Conservation (phyloP, 2,888 invertebrate genomes). For the Chaetogeoica ovagalla region DNA sequence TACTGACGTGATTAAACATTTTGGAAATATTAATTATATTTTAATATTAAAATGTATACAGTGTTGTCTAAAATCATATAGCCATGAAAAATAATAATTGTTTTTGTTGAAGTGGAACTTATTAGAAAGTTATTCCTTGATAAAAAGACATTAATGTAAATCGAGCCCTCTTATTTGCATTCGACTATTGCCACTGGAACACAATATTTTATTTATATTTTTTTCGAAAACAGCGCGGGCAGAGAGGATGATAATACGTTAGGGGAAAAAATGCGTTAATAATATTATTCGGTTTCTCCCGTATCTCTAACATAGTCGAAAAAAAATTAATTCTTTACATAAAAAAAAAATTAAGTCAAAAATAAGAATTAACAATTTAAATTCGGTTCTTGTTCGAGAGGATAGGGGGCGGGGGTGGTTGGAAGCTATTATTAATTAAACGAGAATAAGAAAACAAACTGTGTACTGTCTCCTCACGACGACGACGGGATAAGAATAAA, state of each 20-base stretch:
- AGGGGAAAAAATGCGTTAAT: slow-evolving; percentile 18
- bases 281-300: slow-evolving; percentile 29
- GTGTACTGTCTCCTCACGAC: neutral
- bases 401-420: neutral
- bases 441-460: slow-evolving; percentile 5
- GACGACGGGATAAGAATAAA: neutral
- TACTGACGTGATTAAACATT: neutral
- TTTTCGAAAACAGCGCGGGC: neutral
- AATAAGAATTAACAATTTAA: slow-evolving; percentile 47
- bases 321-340: slow-evolving; percentile 25
- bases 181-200: neutral
- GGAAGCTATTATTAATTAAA: slow-evolving; percentile 49
- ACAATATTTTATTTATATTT: slow-evolving; percentile 30
- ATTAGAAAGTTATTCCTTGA: slow-evolving; percentile 18
- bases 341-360: slow-evolving; percentile 23
- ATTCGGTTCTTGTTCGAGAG: neutral
- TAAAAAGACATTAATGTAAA: slow-evolving; percentile 29
- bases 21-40: neutral
- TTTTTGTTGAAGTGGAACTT: slow-evolving; percentile 13
- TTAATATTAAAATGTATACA: slow-evolving; percentile 3
- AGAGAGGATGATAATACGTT: neutral
- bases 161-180: slow-evolving; percentile 31
- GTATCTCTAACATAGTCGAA: neutral
- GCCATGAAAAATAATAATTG: slow-evolving; percentile 4
- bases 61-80: neutral